phyloP scores from a whole-genome alignment of 1,140 invertebrate genomes.

The Sogatella furcifera region DNA sequence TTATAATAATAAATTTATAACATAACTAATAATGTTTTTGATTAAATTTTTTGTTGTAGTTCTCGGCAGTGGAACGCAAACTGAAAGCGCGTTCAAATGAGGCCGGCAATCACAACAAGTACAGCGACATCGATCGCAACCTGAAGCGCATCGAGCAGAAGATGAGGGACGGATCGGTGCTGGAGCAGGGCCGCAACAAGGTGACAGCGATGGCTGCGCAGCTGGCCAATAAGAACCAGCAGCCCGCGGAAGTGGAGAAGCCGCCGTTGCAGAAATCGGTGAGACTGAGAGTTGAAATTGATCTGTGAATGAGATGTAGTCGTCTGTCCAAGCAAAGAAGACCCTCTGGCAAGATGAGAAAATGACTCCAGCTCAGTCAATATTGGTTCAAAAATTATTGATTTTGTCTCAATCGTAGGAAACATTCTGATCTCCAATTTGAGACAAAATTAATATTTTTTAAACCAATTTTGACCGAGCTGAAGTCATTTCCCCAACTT shows the following conservation, averaged over 20 bases:
- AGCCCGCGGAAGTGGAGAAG: conserved; percentile 40
- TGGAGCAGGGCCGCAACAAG: conserved; percentile 62
- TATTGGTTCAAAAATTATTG: too few relatives aligned
- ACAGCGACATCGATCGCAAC: conserved; percentile 65
- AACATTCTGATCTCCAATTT: too few relatives aligned
- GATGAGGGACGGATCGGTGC: conserved; percentile 61
- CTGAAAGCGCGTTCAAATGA: conserved; percentile 30
- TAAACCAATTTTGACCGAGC: too few relatives aligned
- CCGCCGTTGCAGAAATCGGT: conserved; percentile 45
- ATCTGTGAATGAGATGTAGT: too few relatives aligned
- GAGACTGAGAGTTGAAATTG: conserved; percentile 31
- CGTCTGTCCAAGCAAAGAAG: too few relatives aligned
- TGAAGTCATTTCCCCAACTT: too few relatives aligned
- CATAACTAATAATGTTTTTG: neutral
- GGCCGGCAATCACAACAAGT: conserved; percentile 39
- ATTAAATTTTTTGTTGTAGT: conserved; percentile 39
- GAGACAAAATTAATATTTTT: too few relatives aligned
- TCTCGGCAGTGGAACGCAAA: conserved; percentile 60
- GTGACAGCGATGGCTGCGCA: conserved; percentile 79
- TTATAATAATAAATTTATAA: too few relatives aligned
- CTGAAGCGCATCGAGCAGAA: conserved; percentile 69
- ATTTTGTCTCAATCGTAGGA: too few relatives aligned
- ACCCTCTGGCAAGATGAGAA: too few relatives aligned
- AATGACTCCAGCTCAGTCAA: too few relatives aligned
- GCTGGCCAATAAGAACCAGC: conserved; percentile 51